Evolutionary conservation across 1,140 invertebrate species (phyloP).

Genomic region (Procambarus clarkii): DNA sequence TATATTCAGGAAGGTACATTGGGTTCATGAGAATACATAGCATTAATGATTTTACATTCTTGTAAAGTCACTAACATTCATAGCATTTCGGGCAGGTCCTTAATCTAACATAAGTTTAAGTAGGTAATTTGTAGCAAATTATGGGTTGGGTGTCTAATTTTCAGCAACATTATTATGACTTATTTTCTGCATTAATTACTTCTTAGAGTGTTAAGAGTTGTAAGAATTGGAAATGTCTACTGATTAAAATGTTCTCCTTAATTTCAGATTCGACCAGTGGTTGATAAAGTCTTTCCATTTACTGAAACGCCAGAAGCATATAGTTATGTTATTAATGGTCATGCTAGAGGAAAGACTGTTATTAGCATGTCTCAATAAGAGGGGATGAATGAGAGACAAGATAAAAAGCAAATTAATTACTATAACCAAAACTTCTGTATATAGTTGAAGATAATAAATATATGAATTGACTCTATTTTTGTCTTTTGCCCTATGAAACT

Average conservation of each 20-base stretch:
- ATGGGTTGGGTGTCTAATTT: too few species aligned
- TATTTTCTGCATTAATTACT: too few species aligned
- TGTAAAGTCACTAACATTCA: too few species aligned
- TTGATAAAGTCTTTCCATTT: constrained; percentile 50
- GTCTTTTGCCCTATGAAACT: neutral
- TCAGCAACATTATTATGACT: too few species aligned
- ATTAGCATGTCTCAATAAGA: neutral
- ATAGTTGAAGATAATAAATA: neutral
- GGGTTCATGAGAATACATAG: too few species aligned
- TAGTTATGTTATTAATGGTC: constrained; percentile 15
- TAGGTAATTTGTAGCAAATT: too few species aligned
- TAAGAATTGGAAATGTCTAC: too few species aligned
- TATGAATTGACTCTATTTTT: neutral
- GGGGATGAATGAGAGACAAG: neutral
- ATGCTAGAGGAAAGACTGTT: constrained; percentile 44
- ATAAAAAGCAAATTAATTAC: neutral
- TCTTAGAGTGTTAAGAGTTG: too few species aligned
- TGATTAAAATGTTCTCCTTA: neutral
- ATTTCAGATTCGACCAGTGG: constrained; percentile 44
- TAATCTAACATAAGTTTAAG: too few species aligned
- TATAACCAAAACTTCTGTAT: neutral
- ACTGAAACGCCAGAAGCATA: constrained; percentile 39
- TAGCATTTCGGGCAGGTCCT: too few species aligned
- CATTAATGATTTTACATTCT: too few species aligned
- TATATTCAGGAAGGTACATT: too few species aligned